phyloP scores from a whole-genome alignment of 1,140 invertebrate species.

The Zaprionus nigranus region DNA sequence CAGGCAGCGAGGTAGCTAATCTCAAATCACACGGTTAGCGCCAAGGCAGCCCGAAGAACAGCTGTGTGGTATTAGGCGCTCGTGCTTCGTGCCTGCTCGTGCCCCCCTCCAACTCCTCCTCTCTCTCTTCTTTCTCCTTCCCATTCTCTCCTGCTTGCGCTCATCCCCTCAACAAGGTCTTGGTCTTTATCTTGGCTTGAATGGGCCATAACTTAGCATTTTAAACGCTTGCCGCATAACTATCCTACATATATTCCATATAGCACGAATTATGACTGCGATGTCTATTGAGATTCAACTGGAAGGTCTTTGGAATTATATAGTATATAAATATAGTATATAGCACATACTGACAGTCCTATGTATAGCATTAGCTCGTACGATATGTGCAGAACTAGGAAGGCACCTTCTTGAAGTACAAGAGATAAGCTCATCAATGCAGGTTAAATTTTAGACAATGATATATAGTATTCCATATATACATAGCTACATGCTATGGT shows the following conservation, averaged over 20 bases:
- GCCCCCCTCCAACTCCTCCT: conserved; percentile 12
- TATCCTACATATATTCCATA: background rate
- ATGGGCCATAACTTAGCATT: conserved; percentile 67
- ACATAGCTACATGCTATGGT: too few relatives aligned
- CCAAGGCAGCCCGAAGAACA: conserved; percentile 44
- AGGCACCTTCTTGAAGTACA: too few relatives aligned
- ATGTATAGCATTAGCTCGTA: too few relatives aligned
- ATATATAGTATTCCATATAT: too few relatives aligned
- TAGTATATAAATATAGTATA: too few relatives aligned
- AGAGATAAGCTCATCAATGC: too few relatives aligned
- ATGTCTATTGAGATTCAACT: background rate
- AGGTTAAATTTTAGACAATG: too few relatives aligned
- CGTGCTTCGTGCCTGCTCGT: conserved; percentile 31
- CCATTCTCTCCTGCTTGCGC: background rate
- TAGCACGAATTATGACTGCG: background rate
- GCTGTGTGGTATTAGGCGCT: conserved; percentile 65
- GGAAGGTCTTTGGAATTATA: too few relatives aligned
- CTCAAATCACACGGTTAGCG: conserved; percentile 69
- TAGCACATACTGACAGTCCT: too few relatives aligned
- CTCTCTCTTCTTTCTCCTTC: background rate
- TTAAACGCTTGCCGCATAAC: conserved; percentile 15
- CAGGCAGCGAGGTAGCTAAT: conserved; percentile 49
- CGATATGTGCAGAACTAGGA: too few relatives aligned
- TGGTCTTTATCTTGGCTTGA: conserved; percentile 7
- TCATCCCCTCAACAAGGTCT: conserved; percentile 1